Base-by-base conservation (phyloP, 2,113 vertebrate species). In the Hydrochoerus hydrochaeris region DNA sequence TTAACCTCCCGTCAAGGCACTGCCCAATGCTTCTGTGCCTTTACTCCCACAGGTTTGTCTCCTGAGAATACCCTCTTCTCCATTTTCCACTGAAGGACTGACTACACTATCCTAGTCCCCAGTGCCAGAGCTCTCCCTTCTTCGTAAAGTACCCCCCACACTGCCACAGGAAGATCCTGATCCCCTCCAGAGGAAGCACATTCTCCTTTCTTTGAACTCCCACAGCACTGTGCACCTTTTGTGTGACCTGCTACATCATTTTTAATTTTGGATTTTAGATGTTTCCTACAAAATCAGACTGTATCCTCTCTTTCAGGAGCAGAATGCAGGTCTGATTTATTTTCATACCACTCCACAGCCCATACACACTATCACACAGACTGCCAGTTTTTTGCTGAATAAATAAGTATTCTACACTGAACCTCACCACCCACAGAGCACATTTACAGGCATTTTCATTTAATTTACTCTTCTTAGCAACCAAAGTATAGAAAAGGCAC, bases 381-480 rank as follows among this genome's bases (percentile, higher is more conserved):
- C 2, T 49, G 49, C 65, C 4, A 71, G 6, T 83, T 52, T 89
- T 92, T 75, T 20, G 52, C 13, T 90, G 24, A 96, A 92, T 92
- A 94, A 88, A 86, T 80, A 95, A 85, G 78, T n/a, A 90, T 38
- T 90, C 44, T 46, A 60, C 62, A 26, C 4, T 78, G 63, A 94
- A 60, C 41, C 26, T 90, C 54, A 81, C 28, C 54, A 35, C 89
- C 75, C 87, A 95, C 69, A 62, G 88, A 94, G 93, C 11, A 85
- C 16, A 78, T 95, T 77, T 83, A 91, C 17, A 89, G 41, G 60
- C 86, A 57, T 95, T 82, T 92, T 92, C 44, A 81, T 81, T 88
- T 85, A 73, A 86, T 24, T 92, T 96, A 32, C 32, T 94, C 78
- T 88, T 95, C 44, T 65, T 7, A 73, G 49, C 62, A 97, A 95